phyloP scores from a whole-genome alignment of 2,888 invertebrate species.

The Melinopterus prodromus region DNA sequence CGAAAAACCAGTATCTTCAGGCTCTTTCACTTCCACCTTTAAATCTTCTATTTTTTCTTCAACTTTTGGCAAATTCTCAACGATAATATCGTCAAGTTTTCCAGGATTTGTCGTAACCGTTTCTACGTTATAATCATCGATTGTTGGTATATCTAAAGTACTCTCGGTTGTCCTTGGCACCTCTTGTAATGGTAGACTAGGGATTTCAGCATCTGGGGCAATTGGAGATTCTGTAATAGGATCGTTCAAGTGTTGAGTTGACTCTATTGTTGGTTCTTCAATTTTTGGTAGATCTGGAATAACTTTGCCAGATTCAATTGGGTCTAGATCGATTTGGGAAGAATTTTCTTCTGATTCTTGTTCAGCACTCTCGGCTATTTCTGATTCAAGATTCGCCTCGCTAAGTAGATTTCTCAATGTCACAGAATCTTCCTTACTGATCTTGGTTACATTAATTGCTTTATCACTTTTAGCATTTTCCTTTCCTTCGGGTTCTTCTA shows the following conservation, averaged over 20 bases:
- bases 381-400: slow-evolving; percentile 16
- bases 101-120: slow-evolving; percentile 12
- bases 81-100: not conserved
- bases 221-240: not conserved
- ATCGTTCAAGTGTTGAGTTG: not conserved
- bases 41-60: slow-evolving; percentile 20
- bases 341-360: not conserved
- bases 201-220: not conserved
- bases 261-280: not conserved
- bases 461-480: no score
- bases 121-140: slow-evolving; percentile 17
- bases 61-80: slow-evolving; percentile 23
- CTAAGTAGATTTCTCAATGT: not conserved
- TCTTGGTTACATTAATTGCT: slow-evolving; percentile 4
- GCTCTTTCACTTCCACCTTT: not conserved
- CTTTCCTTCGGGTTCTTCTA: not conserved
- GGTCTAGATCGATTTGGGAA: not conserved
- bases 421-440: not conserved
- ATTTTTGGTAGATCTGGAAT: not conserved
- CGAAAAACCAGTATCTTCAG: slow-evolving; percentile 5
- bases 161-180: slow-evolving; percentile 14
- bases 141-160: not conserved
- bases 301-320: not conserved
- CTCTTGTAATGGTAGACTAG: not conserved
- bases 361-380: slow-evolving; percentile 7